Conservation (phyloP, 2,797 vertebrate genomes). For the Aldrovandia affinis region DNA sequence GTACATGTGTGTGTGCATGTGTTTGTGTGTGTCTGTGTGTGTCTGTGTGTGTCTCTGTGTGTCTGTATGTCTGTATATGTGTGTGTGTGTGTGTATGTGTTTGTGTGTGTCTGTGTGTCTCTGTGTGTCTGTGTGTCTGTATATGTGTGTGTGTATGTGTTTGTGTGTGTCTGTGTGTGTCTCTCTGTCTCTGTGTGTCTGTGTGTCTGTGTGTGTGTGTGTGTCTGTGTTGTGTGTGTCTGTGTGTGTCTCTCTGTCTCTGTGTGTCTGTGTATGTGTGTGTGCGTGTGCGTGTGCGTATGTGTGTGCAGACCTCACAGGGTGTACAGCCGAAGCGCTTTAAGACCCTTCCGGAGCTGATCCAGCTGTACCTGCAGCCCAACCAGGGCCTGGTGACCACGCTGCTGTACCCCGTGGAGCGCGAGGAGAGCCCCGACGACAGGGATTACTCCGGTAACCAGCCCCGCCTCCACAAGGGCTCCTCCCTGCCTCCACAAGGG, state of each 20-base stretch:
- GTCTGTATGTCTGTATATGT: too few relatives aligned
- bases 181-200: background rate
- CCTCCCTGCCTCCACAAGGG: background rate
- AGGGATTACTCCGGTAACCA: slow-evolving; percentile 88
- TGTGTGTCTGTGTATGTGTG: background rate
- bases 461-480: background rate
- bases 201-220: too few relatives aligned
- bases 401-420: slow-evolving; percentile 87
- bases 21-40: too few relatives aligned
- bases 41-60: background rate
- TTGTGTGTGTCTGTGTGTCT: too few relatives aligned
- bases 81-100: too few relatives aligned
- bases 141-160: too few relatives aligned
- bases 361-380: slow-evolving; percentile 89
- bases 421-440: slow-evolving; percentile 87
- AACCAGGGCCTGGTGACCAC: slow-evolving; percentile 93
- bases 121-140: background rate
- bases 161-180: too few relatives aligned
- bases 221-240: slow-evolving; percentile 30
- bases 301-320: slow-evolving; percentile 83
- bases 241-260: background rate
- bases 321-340: slow-evolving; percentile 93
- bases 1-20: too few relatives aligned
- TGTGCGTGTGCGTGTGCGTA: background rate
- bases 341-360: slow-evolving; percentile 88